Percentiles rank a stretch among this genome's conserved stretches.
Evolutionary conservation across 2,888 invertebrate genomes (phyloP).

Genomic region (Glaucopsyche alexis): DNA sequence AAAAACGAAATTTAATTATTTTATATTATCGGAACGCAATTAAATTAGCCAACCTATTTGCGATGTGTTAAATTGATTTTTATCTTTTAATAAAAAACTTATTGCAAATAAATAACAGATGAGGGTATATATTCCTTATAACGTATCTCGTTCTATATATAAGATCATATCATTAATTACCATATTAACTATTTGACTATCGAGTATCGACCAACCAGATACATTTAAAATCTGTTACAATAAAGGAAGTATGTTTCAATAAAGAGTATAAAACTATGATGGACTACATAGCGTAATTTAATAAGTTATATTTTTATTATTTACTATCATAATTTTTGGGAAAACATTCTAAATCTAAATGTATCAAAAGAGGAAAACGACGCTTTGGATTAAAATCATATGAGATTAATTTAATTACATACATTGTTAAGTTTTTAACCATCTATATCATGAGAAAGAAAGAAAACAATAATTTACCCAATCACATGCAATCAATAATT

Average conservation of each 20-base stretch:
- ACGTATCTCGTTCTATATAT: too few species aligned
- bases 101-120: too few species aligned
- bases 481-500: background rate
- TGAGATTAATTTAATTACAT: background rate
- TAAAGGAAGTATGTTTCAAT: constrained; percentile 3
- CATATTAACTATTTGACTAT: background rate
- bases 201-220: constrained; percentile 19
- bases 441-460: too few species aligned
- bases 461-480: background rate
- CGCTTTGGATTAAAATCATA: constrained; percentile 2
- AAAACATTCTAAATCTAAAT: constrained; percentile 32
- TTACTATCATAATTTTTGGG: constrained; percentile 14
- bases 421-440: background rate
- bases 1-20: too few species aligned
- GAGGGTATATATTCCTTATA: too few species aligned
- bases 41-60: too few species aligned
- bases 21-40: too few species aligned
- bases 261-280: background rate
- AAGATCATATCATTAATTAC: background rate
- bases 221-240: constrained; percentile 5
- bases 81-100: too few species aligned
- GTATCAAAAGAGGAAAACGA: background rate
- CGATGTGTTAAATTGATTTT: too few species aligned
- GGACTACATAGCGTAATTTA: constrained; percentile 1
- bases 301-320: background rate